Evolutionary conservation across 2,113 vertebrate genomes (phyloP), one percentile per base, ranked within the genome.

Genomic region (Anseranas semipalmata): DNA sequence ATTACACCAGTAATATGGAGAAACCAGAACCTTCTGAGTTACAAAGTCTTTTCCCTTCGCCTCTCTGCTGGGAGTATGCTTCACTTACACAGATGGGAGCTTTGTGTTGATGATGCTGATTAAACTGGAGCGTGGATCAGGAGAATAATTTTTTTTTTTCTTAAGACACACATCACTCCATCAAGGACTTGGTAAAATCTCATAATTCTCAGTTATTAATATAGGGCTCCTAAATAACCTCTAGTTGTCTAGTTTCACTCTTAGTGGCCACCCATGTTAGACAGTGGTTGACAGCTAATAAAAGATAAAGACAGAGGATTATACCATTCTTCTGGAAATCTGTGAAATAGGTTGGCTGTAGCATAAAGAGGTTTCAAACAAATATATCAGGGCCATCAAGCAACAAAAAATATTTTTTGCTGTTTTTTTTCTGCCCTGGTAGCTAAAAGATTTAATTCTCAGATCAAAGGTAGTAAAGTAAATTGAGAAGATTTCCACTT

Each of bases 401-500:
- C 48, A 24, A 50, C 48, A 50, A 50, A 6, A 6, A 50, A 50
- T 7, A 39, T 27, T 58, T 71, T 67, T 41, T n/a, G 1, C 45
- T 35, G 12, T 5, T 83, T 72, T 76, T 60, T 20, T 87, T 92
- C 76, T 86, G 39, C 20, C 21, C 46, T 32, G 37, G n/a, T 55
- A 87, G 72, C 50, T 80, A 37, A 59, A 92, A 85, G 66, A 32
- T 5, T 37, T 59, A 45, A 74, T 86, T 85, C 33, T 92, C 56
- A 89, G 46, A 81, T 92, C 71, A 80, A 72, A 90, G 33, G 74
- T 63, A 58, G 67, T 52, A 79, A 86, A 73, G 67, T 62, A 90
- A 89, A 90, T 63, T 59, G 79, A 96, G 90, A 95, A 85, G 58
- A 50, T 93, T 93, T 95, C 65, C 35, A 19, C 32, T 92, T 67